phyloP scores from a whole-genome alignment of 2,113 vertebrate genomes.

The Labrus mixtus region DNA sequence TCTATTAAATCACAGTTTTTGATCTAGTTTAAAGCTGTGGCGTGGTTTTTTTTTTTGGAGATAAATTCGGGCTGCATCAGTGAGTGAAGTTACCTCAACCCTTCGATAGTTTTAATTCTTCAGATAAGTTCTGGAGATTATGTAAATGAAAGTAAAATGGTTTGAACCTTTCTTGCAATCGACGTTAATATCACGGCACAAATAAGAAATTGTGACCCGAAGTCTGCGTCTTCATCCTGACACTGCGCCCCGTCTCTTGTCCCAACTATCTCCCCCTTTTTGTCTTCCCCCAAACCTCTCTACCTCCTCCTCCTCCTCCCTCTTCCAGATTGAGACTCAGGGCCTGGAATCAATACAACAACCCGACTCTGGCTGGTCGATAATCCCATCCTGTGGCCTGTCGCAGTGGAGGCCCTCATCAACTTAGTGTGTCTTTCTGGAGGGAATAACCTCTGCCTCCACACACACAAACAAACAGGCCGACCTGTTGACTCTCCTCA shows the following conservation, averaged over 20 bases:
- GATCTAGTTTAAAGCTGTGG: too few species aligned
- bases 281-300: background rate
- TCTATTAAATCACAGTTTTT: too few species aligned
- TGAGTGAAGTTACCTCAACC: too few species aligned
- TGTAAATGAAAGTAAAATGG: background rate
- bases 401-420: conserved; percentile 58
- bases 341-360: conserved; percentile 54
- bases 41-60: too few species aligned
- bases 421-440: conserved; percentile 50
- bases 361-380: conserved; percentile 51
- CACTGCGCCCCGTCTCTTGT: background rate
- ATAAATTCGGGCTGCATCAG: too few species aligned
- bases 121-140: background rate
- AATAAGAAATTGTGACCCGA: background rate
- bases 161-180: background rate
- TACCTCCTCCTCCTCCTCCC: conserved; percentile 7
- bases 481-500: conserved; percentile 51
- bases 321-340: conserved; percentile 15
- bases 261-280: background rate
- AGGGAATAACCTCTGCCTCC: conserved; percentile 39
- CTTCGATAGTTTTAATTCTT: too few species aligned
- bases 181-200: background rate
- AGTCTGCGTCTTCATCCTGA: background rate
- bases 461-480: conserved; percentile 8
- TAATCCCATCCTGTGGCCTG: conserved; percentile 62